These are phyloP conservation scores for Bugula neritina DNA, from an alignment of 2,888 invertebrate genomes.

Conservation along the genomic window DNA sequence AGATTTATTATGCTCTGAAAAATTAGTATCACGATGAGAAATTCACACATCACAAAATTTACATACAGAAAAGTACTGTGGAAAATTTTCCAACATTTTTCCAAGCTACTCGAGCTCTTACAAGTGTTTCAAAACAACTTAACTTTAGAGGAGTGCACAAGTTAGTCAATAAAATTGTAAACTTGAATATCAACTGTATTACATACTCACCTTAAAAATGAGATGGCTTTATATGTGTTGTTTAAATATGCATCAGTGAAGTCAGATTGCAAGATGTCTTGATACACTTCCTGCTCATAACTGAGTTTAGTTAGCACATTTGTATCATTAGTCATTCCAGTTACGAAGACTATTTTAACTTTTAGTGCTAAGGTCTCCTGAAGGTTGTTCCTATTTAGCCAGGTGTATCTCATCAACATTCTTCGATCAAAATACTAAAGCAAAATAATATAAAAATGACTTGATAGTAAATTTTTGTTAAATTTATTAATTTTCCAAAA, in stretches of 20 bases:
- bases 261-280: constrained; percentile 18
- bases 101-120: no score
- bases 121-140: no score
- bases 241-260: constrained; percentile 6
- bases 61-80: no score
- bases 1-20: no score
- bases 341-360: constrained; percentile 8
- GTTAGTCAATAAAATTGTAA: no score
- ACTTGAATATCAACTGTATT: no score
- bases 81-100: no score
- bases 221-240: constrained; percentile 23
- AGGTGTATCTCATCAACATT: neutral
- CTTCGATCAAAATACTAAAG: constrained; percentile 13
- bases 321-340: neutral
- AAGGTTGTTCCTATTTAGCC: constrained; percentile 13
- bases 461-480: no score
- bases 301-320: neutral
- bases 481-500: no score
- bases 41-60: no score
- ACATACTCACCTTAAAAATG: constrained; percentile 8
- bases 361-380: neutral
- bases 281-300: constrained; percentile 21
- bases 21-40: no score
- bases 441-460: neutral
- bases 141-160: no score